A percentile compares a stretch with the other conserved stretches of the same genome.
Conservation (phyloP, 2,797 vertebrate species). For the Chelmon rostratus region DNA sequence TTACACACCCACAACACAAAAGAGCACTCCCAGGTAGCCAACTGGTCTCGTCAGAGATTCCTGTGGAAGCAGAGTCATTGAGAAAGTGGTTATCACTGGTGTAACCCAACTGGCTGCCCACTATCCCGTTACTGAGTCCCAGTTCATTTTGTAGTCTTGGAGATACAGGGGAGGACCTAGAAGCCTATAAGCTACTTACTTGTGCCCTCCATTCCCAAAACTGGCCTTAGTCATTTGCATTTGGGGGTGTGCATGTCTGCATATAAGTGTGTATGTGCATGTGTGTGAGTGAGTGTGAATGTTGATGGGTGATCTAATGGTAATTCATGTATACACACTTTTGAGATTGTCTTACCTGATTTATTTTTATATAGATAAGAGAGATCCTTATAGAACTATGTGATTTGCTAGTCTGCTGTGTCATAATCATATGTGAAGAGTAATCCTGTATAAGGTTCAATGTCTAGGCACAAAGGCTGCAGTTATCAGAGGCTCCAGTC, state of each 20-base stretch:
- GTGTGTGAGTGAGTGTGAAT: conserved; percentile 60
- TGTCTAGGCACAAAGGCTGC: conserved; percentile 62
- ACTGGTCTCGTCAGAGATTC: conserved; percentile 52
- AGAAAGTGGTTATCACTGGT: conserved; percentile 37
- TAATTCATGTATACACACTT: conserved; percentile 73
- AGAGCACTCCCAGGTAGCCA: conserved; percentile 62
- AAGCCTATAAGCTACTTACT: conserved; percentile 83
- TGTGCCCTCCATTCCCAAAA: conserved; percentile 82
- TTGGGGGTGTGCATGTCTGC: conserved; percentile 67
- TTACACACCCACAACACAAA: conserved; percentile 58
- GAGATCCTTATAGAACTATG: conserved; percentile 75
- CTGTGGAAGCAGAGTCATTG: conserved; percentile 33
- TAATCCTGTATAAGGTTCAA: conserved; percentile 55
- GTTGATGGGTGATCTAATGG: conserved; percentile 57
- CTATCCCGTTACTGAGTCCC: conserved; percentile 65
- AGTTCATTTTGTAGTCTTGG: conserved; percentile 76
- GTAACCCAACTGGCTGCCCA: conserved; percentile 60
- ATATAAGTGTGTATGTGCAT: conserved; percentile 48
- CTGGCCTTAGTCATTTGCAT: conserved; percentile 88
- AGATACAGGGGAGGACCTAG: conserved; percentile 79
- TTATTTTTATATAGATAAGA: conserved; percentile 87
- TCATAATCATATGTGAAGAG: conserved; percentile 68
- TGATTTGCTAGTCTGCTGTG: conserved; percentile 75
- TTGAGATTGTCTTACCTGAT: conserved; percentile 80
- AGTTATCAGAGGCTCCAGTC: conserved; percentile 44